Evolutionary conservation across 2,113 vertebrate genomes (phyloP).

Genomic region (Zapornia atra): DNA sequence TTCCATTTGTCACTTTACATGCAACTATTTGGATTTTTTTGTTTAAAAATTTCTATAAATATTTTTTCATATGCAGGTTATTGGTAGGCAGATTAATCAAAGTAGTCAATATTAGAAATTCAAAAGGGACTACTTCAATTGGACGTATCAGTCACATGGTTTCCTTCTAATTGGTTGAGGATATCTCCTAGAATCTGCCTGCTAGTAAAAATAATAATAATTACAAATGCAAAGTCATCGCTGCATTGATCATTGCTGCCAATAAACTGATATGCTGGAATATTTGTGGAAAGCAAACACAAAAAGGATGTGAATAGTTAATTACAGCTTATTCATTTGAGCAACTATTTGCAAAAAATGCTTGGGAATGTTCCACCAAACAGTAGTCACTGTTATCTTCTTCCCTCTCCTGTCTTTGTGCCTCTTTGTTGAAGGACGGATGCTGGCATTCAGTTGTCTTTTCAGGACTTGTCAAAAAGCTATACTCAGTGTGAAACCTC

Average conservation of each 20-base stretch:
- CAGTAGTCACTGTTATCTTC: background rate
- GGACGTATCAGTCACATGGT: background rate
- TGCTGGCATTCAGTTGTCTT: background rate
- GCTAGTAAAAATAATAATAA: constrained; percentile 58
- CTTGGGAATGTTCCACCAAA: constrained; percentile 32
- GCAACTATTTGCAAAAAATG: constrained; percentile 35
- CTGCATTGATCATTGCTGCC: constrained; percentile 34
- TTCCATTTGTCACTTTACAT: background rate
- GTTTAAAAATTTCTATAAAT: constrained; percentile 30
- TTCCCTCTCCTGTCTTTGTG: background rate
- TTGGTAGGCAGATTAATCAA: constrained; percentile 6
- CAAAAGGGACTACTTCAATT: background rate
- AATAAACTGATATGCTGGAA: constrained; percentile 54
- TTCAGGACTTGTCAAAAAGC: background rate
- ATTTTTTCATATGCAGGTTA: constrained; percentile 15
- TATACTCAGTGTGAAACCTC: background rate
- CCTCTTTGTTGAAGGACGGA: background rate
- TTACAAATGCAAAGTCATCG: constrained; percentile 50
- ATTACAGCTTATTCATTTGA: constrained; percentile 61
- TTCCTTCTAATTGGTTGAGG: constrained; percentile 5
- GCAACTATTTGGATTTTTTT: background rate
- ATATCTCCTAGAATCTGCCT: constrained; percentile 21
- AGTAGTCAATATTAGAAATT: constrained; percentile 1
- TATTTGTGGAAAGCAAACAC: constrained; percentile 55
- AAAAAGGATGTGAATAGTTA: constrained; percentile 66